Evolutionary conservation across 2,888 invertebrate species (phyloP).

Genomic region (Agrotis exclamationis): DNA sequence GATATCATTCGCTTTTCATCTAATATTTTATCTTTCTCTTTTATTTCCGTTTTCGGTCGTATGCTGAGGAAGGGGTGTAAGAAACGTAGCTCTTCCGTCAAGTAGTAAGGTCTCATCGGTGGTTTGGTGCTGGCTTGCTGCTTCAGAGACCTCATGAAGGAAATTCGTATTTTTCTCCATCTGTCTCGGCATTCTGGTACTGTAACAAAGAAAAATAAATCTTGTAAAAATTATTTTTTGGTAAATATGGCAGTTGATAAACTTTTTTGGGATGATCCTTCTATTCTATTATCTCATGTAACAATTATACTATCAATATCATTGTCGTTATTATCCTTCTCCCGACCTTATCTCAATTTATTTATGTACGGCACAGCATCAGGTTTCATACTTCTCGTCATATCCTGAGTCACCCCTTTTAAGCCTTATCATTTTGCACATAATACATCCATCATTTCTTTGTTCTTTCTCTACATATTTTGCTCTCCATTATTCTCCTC

Average conservation of each 20-base stretch:
- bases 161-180: slow-evolving; percentile 70
- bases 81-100: slow-evolving; percentile 67
- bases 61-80: slow-evolving; percentile 62
- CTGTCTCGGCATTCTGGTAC: slow-evolving; percentile 68
- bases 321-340: too few species aligned
- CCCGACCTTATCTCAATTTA: too few species aligned
- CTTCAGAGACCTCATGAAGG: slow-evolving; percentile 67
- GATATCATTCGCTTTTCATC: slow-evolving; percentile 41
- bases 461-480: too few species aligned
- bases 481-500: too few species aligned
- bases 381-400: too few species aligned
- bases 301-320: not conserved
- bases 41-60: slow-evolving; percentile 18
- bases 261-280: not conserved
- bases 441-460: too few species aligned
- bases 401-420: too few species aligned
- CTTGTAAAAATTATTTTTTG: not conserved
- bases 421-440: too few species aligned
- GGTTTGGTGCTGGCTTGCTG: slow-evolving; percentile 61
- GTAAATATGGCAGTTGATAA: not conserved
- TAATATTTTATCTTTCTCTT: slow-evolving; percentile 6
- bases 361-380: too few species aligned
- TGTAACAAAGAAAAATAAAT: slow-evolving; percentile 54
- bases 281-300: not conserved
- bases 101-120: slow-evolving; percentile 65